Percentiles rank a stretch among this genome's conserved stretches.
phyloP scores from a whole-genome alignment of 2,888 invertebrate genomes.

The Ophion costatus region DNA sequence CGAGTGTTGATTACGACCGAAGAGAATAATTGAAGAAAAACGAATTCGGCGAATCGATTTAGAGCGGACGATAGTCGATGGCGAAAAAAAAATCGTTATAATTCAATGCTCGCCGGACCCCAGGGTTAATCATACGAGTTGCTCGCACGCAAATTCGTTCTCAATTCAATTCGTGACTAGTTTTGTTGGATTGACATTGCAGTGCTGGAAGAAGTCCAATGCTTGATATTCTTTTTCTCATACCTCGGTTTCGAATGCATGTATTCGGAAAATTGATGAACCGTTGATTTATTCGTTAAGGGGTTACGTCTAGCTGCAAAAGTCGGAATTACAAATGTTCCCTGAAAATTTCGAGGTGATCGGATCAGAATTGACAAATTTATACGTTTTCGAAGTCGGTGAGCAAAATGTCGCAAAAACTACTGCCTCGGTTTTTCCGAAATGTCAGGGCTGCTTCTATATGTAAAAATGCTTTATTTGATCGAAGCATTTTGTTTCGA shows the following conservation, averaged over 20 bases:
- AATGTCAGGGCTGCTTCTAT: no score
- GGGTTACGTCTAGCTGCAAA: no score
- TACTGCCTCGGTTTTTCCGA: no score
- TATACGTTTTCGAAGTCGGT: no score
- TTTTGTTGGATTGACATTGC: not conserved
- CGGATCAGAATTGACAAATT: no score
- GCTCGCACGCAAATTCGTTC: conserved; percentile 1
- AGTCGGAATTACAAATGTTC: no score
- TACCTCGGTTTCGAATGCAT: not conserved
- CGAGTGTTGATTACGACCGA: not conserved
- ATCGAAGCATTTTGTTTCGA: no score
- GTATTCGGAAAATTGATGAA: not conserved
- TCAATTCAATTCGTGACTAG: not conserved
- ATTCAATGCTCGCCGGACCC: not conserved
- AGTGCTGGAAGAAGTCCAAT: no score
- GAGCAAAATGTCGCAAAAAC: no score
- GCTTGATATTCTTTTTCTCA: not conserved
- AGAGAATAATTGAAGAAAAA: not conserved
- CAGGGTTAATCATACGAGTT: conserved; percentile 14
- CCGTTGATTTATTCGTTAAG: not conserved
- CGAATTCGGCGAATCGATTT: not conserved
- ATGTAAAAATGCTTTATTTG: no score
- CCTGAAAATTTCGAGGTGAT: no score
- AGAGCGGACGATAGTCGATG: not conserved
- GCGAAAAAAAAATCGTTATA: not conserved